Evolutionary conservation across 2,888 invertebrate species (phyloP), one percentile per base, ranked within the genome.

Genomic region (Drosophila kanekoi): DNA sequence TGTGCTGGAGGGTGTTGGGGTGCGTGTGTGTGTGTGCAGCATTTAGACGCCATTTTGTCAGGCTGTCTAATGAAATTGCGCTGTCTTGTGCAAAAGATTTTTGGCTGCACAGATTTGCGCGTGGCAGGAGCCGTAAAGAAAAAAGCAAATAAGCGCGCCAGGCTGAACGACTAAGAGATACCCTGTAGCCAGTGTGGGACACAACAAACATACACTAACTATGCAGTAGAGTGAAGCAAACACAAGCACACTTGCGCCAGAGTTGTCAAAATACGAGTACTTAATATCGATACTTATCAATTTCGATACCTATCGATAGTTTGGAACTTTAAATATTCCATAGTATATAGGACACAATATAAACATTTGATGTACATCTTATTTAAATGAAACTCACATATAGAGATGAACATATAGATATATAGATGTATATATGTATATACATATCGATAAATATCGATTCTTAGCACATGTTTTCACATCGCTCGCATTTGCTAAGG

Each of bases 21-120:
- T 8, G 23, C 23, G 13, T 54, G 20, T 62, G 38, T 65, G 45
- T 67, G 44, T 58, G 57, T 47, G 13, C 28, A 58, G 45, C 65
- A 51, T 73, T 77, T 77, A 78, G 79, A 58, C 77, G 77, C 74
- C 79, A 78, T 78, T 77, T 74, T 77, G 75, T 66, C 78, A 73
- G 70, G 35, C 62, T 73, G 64, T 62, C 61, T 53, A 77, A 66
- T 72, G 72, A 74, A 76, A 74, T 74, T 74, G 56, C 73, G 56
- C 51, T 56, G 73, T 61, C 57, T 61, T 45, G 65, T 28, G 54
- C 65, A 53, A 64, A 53, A 64, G 65, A 54, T 65, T 65, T 64
- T 65, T 54, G 64, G 45, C 64, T 54, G 65, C 66, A 66, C 66
- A 56, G 65, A 51, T 65, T 65, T 61, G 28, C 33, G 43, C 35